phyloP scores from a whole-genome alignment of 2,113 vertebrate genomes.

The Cygnus atratus region DNA sequence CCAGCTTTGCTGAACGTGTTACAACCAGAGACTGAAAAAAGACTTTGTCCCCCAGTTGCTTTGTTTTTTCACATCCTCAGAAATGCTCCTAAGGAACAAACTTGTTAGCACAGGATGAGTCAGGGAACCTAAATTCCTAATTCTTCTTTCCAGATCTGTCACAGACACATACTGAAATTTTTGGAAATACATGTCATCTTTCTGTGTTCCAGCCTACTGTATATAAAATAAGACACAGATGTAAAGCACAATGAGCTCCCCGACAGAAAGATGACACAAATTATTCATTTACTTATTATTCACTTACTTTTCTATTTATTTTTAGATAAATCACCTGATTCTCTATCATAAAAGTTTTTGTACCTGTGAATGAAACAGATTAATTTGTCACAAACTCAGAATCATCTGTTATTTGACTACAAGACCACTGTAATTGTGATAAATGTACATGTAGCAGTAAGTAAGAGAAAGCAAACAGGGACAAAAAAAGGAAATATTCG shows the following conservation, averaged over 20 bases:
- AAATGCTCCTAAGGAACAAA: background rate
- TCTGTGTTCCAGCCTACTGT: background rate
- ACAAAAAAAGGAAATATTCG: background rate
- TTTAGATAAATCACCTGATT: conserved; percentile 22
- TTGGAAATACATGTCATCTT: background rate
- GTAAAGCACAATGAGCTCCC: background rate
- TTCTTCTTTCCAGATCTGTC: background rate
- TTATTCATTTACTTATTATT: conserved; percentile 36
- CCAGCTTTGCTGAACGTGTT: background rate
- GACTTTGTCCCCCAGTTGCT: background rate
- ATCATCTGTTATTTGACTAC: background rate
- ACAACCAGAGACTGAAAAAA: background rate
- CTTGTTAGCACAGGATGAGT: background rate
- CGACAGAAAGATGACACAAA: conserved; percentile 10
- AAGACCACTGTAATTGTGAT: background rate
- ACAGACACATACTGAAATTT: background rate
- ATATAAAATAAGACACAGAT: background rate
- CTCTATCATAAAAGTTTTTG: background rate
- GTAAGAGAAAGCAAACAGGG: background rate
- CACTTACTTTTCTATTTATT: background rate
- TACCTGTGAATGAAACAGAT: background rate
- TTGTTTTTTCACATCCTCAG: background rate
- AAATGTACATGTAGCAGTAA: background rate
- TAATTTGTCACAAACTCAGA: background rate
- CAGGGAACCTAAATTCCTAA: background rate